Base-by-base conservation (phyloP, 2,797 vertebrate species). In the Anomalospiza imberbis region DNA sequence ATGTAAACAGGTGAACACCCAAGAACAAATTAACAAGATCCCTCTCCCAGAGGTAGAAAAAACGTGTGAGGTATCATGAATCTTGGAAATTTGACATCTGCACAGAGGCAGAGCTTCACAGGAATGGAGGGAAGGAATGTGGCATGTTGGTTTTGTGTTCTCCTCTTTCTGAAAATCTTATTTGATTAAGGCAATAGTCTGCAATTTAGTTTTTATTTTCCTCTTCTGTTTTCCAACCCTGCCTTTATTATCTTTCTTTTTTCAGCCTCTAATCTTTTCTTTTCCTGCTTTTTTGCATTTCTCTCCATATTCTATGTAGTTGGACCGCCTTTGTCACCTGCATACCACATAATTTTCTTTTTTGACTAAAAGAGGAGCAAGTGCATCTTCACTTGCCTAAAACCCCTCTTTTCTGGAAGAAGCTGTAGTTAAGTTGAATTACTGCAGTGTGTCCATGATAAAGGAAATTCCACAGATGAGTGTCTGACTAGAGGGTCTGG, bases 21-120 rank as follows among this genome's bases (percentile, higher is more conserved):
- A 14, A 24, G 22, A 91, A 45, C 0, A 1, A 57, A n/a, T 1
- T 1, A 14, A 9, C 34, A 12, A 81, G 53, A 6, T 36, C 14
- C 14, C 7, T 36, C 7, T 42, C 19, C 3, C 2, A 21, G 21
- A 6, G 14, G 6, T 8, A 17, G 7, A 4, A 58, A 40, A 45
- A 68, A 48, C 0, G 4, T 25, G 19, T 16, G 2, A 54, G 4
- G 15, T 12, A 32, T 60, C 9, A 29, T 4, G 8, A 61, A 19
- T 21, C 54, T 24, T 28, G 21, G 50, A 38, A 68, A 61, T 32
- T 72, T 76, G 16, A 48, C 47, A 75, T 61, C 50, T 45, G 32
- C 51, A 21, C 8, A 36, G 66, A 9, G 32, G 15, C 22, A 77
- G 51, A 83, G 15, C 18, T 77, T 74, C 34, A 47, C 24, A 32